phyloP scores from a whole-genome alignment of 1,140 invertebrate genomes.

The Drosophila guanche region DNA sequence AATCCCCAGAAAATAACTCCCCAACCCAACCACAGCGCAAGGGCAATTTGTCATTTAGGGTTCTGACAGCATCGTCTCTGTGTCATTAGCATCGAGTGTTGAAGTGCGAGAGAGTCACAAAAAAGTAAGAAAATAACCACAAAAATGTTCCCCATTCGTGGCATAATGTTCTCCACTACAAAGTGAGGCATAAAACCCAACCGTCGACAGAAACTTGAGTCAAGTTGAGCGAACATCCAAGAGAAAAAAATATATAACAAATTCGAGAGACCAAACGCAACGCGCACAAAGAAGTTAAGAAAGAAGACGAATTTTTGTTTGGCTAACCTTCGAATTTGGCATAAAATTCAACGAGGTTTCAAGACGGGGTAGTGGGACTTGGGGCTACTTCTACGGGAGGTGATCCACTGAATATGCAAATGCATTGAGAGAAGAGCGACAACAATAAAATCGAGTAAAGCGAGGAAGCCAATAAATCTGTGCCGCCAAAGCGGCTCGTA shows the following conservation, averaged over 20 bases:
- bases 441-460: constrained; percentile 59
- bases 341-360: constrained; percentile 30
- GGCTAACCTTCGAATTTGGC: constrained; percentile 49
- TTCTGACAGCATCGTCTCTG: constrained; percentile 45
- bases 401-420: constrained; percentile 31
- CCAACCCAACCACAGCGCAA: not conserved
- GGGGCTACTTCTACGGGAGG: not conserved
- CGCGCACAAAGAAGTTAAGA: not conserved
- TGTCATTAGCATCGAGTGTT: constrained; percentile 48
- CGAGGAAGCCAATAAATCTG: constrained; percentile 64
- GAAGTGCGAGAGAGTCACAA: not conserved
- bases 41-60: constrained; percentile 58
- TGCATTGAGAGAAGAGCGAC: constrained; percentile 35
- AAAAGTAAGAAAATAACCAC: not conserved
- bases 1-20: not conserved
- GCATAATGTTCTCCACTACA: constrained; percentile 41
- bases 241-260: constrained; percentile 5
- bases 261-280: not conserved
- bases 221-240: constrained; percentile 37
- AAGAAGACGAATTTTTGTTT: constrained; percentile 22
- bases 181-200: constrained; percentile 48
- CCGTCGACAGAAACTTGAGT: constrained; percentile 18
- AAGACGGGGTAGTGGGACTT: not conserved
- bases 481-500: constrained; percentile 60
- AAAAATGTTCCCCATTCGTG: constrained; percentile 11